Base-by-base conservation (phyloP, 2,113 vertebrate species). In the Actinemys pallida region DNA sequence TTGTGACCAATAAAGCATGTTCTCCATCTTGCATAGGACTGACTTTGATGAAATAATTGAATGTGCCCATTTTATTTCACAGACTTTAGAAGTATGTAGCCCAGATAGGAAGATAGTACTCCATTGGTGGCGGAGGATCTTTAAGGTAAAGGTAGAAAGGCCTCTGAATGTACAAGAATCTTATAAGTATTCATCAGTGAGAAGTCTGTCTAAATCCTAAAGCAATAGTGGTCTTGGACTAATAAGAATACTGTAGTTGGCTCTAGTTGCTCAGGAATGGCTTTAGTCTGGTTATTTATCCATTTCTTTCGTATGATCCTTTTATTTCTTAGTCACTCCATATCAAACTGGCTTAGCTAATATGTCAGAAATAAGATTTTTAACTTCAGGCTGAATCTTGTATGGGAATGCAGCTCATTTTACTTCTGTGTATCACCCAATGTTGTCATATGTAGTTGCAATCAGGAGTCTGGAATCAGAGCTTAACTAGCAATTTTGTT, bases 351-450 rank as follows among this genome's bases (percentile, higher is more conserved):
- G 45, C 53, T 27, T 76, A 94, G 76, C 83, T 54, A n/a, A 47
- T 62, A n/a, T 1, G 35, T 52, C 54, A 25, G 57, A 35, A 82
- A 39, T 39, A 24, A 75, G 76, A 10, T 53, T 76, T 69, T 0
- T 1, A 57, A 59, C 2, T 0, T 0, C 1, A 25, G 79, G 69
- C 1, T 0, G 50, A 88, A n/a, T n/a, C 29, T 25, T 2, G 11
- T 29, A 11, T 89, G 75, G 80, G 80, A 85, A 39, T 39, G 31
- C 31, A 88, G 6, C 50, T 81, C 62, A 89, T 39, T 82, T 82
- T 65, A 1, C 0, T 76, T 50, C 42, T 88, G 31, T 0, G 0
- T 90, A 12, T 81, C 90, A 47, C 0, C 0, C 54, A 25, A 16
- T 54, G 82, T 54, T 87, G 35, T 53, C 90, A 91, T 31, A 81